Base-by-base conservation (phyloP, 2,113 vertebrate species). In the Ancistrus triradiatus region DNA sequence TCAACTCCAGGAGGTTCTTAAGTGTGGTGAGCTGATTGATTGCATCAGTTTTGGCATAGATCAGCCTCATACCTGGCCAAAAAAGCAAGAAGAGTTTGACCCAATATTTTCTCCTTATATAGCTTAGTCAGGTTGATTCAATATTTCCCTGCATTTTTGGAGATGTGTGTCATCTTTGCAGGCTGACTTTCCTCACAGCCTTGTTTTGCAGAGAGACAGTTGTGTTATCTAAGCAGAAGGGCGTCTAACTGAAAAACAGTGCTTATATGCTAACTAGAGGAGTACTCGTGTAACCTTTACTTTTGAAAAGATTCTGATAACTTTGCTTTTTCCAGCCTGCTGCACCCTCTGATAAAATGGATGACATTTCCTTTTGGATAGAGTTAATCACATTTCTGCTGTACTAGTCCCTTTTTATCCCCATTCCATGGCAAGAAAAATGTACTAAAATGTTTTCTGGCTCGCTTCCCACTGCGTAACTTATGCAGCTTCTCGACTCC, bases 321-420 rank as follows among this genome's bases (percentile, higher is more conserved):
- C 28, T 33, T 9, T 33, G 28, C 27, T 33, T 52, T 18, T 19
- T 2, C 50, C 28, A 7, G 50, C n/a, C 28, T 35, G 11, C 50
- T 52, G 15, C 49, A 5, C 15, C 8, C n/a, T 18, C 4, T 28
- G 8, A 28, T 52, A 15, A 53, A 53, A 14, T n/a, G 13, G 50
- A 21, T 13, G 17, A 14, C 51, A 19, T 53, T 19, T 15, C 5
- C 10, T 11, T 55, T 22, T 17, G 21, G 52, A 56, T 37, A 38
- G 40, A 56, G 21, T 37, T 56, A 22, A 24, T 42, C 4, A n/a
- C 11, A 57, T 42, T 57, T 42, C 55, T 17, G 55, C 24, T 6
- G 33, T 56, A 7, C 8, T 22, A 15, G 7, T 25, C n/a, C 14
- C 10, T 11, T 56, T 25, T 42, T 25, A 3, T 40, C 9, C 14